Evolutionary conservation across 2,888 invertebrate genomes (phyloP).

Genomic region (Orthosia gracilis): DNA sequence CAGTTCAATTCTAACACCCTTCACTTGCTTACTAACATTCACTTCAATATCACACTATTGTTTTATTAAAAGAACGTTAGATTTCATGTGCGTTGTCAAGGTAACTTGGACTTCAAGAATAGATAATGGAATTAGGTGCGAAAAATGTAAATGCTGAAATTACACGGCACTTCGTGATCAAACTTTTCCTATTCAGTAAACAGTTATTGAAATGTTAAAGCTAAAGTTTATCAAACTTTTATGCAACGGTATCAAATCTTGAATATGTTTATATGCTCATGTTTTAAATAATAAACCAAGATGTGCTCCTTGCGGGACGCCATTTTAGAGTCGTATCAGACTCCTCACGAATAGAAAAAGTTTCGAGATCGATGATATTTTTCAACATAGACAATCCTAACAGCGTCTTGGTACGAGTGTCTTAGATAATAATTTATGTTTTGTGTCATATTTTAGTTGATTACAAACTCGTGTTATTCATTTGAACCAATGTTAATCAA

Average conservation of each 20-base stretch:
- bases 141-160: conserved; percentile 87
- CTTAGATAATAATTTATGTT: conserved; percentile 83
- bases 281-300: conserved; percentile 22
- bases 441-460: conserved; percentile 74
- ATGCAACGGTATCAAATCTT: conserved; percentile 44
- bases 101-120: conserved; percentile 91
- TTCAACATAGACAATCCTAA: conserved; percentile 81
- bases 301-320: conserved; percentile 41
- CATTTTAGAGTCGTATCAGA: conserved; percentile 24
- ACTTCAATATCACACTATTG: conserved; percentile 79
- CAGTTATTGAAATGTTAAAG: conserved; percentile 20
- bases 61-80: conserved; percentile 72
- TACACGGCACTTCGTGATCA: conserved; percentile 70
- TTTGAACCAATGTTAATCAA: conserved; percentile 52
- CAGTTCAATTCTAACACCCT: conserved; percentile 72
- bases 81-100: conserved; percentile 76
- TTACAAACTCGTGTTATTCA: conserved; percentile 77
- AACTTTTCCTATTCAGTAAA: conserved; percentile 74
- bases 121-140: conserved; percentile 89
- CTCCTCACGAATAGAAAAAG: conserved; percentile 71
- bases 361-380: conserved; percentile 74
- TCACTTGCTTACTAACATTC: conserved; percentile 88
- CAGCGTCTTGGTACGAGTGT: conserved; percentile 91
- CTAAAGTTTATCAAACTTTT: conserved; percentile 42
- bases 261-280: conserved; percentile 48